Evolutionary conservation across 2,797 vertebrate genomes (phyloP).

Genomic region (Propithecus deckenii): DNA sequence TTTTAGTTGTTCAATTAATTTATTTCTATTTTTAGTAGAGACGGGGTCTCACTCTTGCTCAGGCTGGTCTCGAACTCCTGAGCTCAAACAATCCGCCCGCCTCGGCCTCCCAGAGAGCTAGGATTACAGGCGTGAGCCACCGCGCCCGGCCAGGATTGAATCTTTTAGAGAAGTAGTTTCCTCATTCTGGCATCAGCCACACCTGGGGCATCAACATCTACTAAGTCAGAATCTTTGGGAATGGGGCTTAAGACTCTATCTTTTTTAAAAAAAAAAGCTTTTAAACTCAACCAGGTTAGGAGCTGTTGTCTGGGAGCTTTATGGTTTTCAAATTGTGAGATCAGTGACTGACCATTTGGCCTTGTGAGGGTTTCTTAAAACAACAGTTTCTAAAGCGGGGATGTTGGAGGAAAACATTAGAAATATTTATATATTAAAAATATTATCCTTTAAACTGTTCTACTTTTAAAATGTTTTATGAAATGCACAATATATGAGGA

Average conservation of each 20-base stretch:
- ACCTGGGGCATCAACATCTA: background rate
- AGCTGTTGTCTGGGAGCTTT: constrained; percentile 8
- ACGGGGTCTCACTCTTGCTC: too few species aligned
- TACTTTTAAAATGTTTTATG: background rate
- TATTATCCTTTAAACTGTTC: background rate
- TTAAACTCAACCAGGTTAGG: background rate
- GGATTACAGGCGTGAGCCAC: too few species aligned
- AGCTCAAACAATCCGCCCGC: too few species aligned
- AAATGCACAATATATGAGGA: background rate
- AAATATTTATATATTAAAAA: constrained; percentile 2
- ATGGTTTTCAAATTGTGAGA: constrained; percentile 19
- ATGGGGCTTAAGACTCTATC: background rate
- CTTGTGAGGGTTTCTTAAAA: background rate
- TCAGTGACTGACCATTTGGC: background rate
- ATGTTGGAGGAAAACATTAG: background rate
- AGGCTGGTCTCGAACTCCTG: too few species aligned
- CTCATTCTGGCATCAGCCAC: background rate
- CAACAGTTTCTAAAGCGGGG: background rate
- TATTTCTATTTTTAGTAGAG: too few species aligned
- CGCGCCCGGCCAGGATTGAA: too few species aligned
- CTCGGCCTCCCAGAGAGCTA: too few species aligned
- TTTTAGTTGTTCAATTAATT: too few species aligned
- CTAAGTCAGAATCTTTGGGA: background rate
- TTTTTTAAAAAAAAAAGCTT: background rate
- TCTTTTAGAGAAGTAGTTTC: background rate